Percentiles rank a stretch among this genome's conserved stretches.
Evolutionary conservation across 2,888 invertebrate species (phyloP).

Genomic region (Agrotis segetum): DNA sequence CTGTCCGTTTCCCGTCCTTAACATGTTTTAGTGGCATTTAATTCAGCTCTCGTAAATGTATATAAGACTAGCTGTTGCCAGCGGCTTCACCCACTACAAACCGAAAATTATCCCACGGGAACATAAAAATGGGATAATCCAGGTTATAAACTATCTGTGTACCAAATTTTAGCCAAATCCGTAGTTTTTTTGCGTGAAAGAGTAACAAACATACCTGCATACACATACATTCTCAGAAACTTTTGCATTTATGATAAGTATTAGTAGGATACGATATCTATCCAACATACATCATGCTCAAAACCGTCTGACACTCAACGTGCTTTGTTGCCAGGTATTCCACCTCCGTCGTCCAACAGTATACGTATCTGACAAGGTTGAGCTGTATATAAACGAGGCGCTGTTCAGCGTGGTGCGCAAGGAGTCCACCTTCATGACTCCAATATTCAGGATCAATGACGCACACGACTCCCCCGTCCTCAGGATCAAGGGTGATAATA

Average conservation of each 20-base stretch:
- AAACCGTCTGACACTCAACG: neutral
- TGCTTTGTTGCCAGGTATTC: constrained; percentile 70
- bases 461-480: constrained; percentile 67
- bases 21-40: neutral
- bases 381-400: constrained; percentile 69
- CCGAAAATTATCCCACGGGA: no score
- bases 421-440: constrained; percentile 76
- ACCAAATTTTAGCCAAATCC: no score
- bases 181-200: no score
- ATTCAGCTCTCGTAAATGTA: neutral
- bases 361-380: constrained; percentile 78
- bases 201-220: no score
- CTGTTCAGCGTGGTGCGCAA: constrained; percentile 75
- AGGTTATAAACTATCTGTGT: no score
- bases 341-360: constrained; percentile 75
- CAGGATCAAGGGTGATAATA: constrained; percentile 74
- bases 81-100: no score
- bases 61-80: no score
- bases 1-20: neutral
- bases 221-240: no score
- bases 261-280: no score
- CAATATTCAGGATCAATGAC: constrained; percentile 75
- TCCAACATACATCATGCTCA: neutral
- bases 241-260: no score
- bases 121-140: no score